phyloP scores from a whole-genome alignment of 2,113 vertebrate genomes.

The Hyperoodon ampullatus region DNA sequence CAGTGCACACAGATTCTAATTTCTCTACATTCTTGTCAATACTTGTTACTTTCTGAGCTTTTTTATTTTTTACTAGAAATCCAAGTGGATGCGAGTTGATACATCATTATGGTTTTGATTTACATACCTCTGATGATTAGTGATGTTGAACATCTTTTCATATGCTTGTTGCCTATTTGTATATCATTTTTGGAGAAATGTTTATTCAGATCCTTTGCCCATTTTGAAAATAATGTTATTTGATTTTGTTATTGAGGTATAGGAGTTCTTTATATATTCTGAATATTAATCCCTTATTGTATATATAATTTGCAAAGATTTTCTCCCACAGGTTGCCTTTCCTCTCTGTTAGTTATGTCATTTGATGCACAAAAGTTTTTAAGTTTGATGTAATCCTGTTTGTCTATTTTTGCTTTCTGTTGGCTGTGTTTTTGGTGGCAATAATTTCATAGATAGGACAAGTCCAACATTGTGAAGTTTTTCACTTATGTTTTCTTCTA shows the following conservation, averaged over 20 bases:
- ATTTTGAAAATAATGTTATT: neutral
- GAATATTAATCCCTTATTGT: neutral
- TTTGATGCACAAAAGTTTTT: neutral
- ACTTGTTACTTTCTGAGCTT: neutral
- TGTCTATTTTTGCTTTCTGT: neutral
- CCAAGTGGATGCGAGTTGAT: neutral
- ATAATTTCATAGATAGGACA: neutral
- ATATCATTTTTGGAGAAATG: neutral
- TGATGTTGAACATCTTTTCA: neutral
- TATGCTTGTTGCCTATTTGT: neutral
- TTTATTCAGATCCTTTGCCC: neutral
- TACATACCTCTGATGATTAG: neutral
- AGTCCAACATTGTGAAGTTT: neutral
- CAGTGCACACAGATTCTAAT: neutral
- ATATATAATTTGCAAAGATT: neutral
- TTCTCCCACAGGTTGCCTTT: neutral
- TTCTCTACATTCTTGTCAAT: neutral
- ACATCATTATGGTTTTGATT: neutral
- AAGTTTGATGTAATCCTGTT: neutral
- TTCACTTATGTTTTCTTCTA: neutral
- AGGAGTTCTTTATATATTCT: neutral
- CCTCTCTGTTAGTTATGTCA: neutral
- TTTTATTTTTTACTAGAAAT: neutral
- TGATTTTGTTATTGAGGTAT: neutral
- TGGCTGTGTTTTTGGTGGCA: neutral